Base-by-base conservation (phyloP, 2,113 vertebrate species). In the Oncorhynchus gorbuscha region DNA sequence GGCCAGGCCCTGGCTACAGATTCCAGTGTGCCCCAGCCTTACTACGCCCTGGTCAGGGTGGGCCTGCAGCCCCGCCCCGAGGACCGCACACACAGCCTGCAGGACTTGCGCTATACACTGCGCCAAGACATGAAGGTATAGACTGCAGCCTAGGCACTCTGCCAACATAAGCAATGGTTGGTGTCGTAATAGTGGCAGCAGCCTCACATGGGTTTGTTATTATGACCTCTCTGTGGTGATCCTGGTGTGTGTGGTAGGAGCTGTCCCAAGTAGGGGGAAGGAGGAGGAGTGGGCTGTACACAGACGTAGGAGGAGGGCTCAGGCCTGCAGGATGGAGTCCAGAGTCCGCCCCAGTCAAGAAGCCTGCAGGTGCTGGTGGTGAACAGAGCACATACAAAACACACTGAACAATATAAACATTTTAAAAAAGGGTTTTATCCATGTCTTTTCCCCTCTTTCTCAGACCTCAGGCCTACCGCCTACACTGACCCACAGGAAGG, bases 61-160 rank as follows among this genome's bases (percentile, higher is more conserved):
- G 92, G 93, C 26, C 80, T 91, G 58, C 83, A 87, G 69, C 69
- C 80, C 8, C 79, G 61, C 7, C 83, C 87, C 14, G 78, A 80
- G 30, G 90, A 91, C 65, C 87, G 85, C 39, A 79, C 62, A 11
- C 83, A 81, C 72, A 92, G 85, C 81, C 83, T 94, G 76, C 87
- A 87, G 70, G 89, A 89, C 69, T 76, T 93, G 2, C 73, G 76
- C 2, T 88, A 87, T 74, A 76, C 85, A 45, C 79, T 94, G 26
- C 83, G 71, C 71, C 73, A 83, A n/a, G 87, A 92, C 75, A 35
- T 90, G 45, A 82, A 62, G 20, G n/a, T 22, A 62, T n/a, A 62
- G 13, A 62, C 51, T 18, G 51, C 51, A 55, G 51, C 51, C 51
- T 55, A 18, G 51, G 3, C 59, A 62, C 59, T 9, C n/a, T 2